These are phyloP conservation scores for Pherbina coryleti DNA, from an alignment of 2,888 invertebrate genomes.

Conservation along the genomic window DNA sequence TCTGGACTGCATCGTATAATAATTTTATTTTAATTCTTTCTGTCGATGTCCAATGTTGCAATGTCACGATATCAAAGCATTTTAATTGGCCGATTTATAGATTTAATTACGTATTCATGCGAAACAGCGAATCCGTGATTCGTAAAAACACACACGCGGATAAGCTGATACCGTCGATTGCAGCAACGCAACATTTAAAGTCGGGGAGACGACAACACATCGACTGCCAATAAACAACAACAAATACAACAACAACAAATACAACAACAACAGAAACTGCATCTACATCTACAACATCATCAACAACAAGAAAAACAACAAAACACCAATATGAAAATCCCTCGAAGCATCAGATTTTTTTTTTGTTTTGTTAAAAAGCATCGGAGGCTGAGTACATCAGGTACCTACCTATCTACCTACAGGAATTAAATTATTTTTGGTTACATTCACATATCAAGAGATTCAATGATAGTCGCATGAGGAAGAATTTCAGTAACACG, in stretches of 20 bases:
- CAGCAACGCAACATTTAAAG: conserved; percentile 54
- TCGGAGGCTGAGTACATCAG: not conserved
- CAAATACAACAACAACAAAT: conserved; percentile 48
- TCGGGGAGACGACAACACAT: conserved; percentile 14
- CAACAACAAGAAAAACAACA: conserved; percentile 34
- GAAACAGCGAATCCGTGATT: conserved; percentile 71
- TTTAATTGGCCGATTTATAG: conserved; percentile 71
- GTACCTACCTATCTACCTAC: not conserved
- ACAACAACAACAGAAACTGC: conserved; percentile 46
- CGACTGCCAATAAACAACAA: conserved; percentile 26
- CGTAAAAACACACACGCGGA: conserved; percentile 69
- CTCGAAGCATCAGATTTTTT: conserved; percentile 25
- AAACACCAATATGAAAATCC: conserved; percentile 35
- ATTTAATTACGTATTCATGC: conserved; percentile 71
- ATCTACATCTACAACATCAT: conserved; percentile 27
- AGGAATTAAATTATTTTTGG: conserved; percentile 19
- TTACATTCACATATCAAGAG: not conserved
- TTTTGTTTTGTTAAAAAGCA: conserved; percentile 20
- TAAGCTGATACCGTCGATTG: conserved; percentile 50
- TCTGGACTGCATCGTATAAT: conserved; percentile 43
- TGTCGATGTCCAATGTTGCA: conserved; percentile 68
- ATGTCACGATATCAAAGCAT: conserved; percentile 70
- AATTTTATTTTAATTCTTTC: conserved; percentile 50
- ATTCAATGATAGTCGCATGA: not conserved
- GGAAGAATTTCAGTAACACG: not conserved